A percentile compares a stretch with the other conserved stretches of the same genome.
phyloP scores from a whole-genome alignment of 1,140 invertebrate species.

The Lutraria rhynchaena region DNA sequence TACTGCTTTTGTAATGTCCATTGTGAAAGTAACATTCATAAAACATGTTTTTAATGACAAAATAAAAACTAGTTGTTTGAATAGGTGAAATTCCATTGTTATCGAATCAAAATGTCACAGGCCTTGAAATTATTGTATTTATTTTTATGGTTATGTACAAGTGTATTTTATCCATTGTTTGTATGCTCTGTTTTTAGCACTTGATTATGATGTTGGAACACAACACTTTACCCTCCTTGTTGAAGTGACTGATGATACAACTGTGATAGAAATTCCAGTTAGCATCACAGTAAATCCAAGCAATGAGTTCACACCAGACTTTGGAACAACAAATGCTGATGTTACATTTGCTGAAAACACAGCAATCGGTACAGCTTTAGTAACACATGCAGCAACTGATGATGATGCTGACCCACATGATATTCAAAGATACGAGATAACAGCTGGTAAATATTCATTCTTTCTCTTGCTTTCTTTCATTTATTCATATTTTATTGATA shows the following conservation, averaged over 20 bases:
- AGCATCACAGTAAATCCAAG: constrained; percentile 59
- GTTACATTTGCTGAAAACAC: constrained; percentile 63
- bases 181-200: too few relatives aligned
- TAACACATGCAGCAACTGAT: constrained; percentile 67
- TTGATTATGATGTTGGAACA: constrained; percentile 70
- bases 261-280: constrained; percentile 59
- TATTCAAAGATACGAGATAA: constrained; percentile 62
- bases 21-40: too few relatives aligned
- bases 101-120: too few relatives aligned
- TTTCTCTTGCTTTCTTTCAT: too few relatives aligned
- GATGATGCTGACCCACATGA: constrained; percentile 63
- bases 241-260: constrained; percentile 61
- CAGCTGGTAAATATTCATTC: constrained; percentile 50
- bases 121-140: too few relatives aligned
- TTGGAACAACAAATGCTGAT: constrained; percentile 44
- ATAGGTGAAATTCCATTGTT: too few relatives aligned
- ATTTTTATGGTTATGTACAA: too few relatives aligned
- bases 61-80: too few relatives aligned
- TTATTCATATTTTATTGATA: too few relatives aligned
- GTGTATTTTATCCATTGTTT: too few relatives aligned
- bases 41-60: too few relatives aligned
- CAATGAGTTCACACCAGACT: constrained; percentile 67
- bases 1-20: too few relatives aligned
- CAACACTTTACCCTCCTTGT: constrained; percentile 64
- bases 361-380: constrained; percentile 49